Base-by-base conservation (phyloP, 2,888 invertebrate species). In the Pandemis heparana region DNA sequence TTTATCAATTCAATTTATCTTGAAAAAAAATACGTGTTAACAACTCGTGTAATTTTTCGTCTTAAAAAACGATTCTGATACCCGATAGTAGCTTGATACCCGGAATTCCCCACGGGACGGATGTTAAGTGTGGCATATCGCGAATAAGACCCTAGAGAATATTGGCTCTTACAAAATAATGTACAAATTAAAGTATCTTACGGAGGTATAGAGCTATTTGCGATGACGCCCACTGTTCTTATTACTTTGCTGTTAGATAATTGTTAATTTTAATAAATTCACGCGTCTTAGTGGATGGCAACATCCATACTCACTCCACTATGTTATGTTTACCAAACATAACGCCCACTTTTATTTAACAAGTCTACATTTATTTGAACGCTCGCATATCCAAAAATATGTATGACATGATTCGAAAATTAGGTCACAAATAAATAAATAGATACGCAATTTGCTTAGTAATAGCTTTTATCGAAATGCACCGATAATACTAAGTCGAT, bases 391-490 rank as follows among this genome's bases (percentile, higher is more conserved):
- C 32, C 43, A 38, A 61, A 67, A 65, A 51, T 65, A 71, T 10
- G 51, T 23, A 56, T 67, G 61, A 53, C 53, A 53, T 61, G 41
- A 41, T 59, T 46, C 32, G 16, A 41, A 16, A 66, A 66, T 23
- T 71, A n/a, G 64, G 67, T 67, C 67, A 59, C 1, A 63, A 64
- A 46, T 64, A 5, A 70, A 59, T 23, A 66, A 51, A 66, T 14
- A 39, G 10, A 53, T 65, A 65, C 63, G 43, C 16, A 61, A 71
- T 65, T 39, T 43, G 56, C 23, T 23, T 23, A 56, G 23, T 56
- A 56, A 56, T 56, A 23, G 23, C 23, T 12, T 38, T 38, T 65
- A 65, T 51, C 65, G 7, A 14, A 43, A 65, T 65, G 65, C 65
- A 51, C 16, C 38, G 65, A 65, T 65, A 51, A 16, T 51, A 51